Conservation (phyloP, 2,888 invertebrate species). For the Tribolium freemani region DNA sequence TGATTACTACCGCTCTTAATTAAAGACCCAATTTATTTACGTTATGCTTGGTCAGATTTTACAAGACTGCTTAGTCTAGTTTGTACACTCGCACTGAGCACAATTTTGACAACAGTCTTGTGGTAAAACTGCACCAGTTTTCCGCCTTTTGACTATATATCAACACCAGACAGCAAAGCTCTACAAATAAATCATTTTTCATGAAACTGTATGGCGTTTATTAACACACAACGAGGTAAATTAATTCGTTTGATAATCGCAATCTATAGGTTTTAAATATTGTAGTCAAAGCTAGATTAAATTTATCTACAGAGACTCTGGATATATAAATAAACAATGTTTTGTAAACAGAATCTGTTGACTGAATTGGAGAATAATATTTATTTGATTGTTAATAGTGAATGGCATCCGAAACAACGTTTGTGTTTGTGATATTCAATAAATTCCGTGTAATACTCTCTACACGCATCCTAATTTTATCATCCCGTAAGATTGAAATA, state of each 20-base stretch:
- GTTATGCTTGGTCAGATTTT: slow-evolving; percentile 22
- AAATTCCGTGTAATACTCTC: background rate
- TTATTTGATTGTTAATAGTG: background rate
- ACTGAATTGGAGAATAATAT: background rate
- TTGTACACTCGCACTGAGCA: slow-evolving; percentile 3
- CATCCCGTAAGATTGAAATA: slow-evolving; percentile 18
- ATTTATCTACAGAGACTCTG: background rate
- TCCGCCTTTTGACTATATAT: background rate
- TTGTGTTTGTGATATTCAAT: background rate
- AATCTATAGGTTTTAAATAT: background rate
- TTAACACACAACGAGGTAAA: background rate
- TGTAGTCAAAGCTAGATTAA: background rate
- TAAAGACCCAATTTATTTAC: slow-evolving; percentile 33
- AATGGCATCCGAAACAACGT: background rate
- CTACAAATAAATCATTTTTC: background rate
- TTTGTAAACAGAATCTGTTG: background rate
- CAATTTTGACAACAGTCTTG: slow-evolving; percentile 11
- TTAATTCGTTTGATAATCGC: background rate
- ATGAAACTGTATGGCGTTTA: background rate
- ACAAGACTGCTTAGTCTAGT: slow-evolving; percentile 4
- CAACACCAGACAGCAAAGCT: background rate
- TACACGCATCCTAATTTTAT: slow-evolving; percentile 10
- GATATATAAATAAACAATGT: background rate
- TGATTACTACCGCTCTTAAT: slow-evolving; percentile 36
- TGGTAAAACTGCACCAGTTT: background rate